phyloP scores from a whole-genome alignment of 2,797 vertebrate genomes.

The Cetoscarus ocellatus region DNA sequence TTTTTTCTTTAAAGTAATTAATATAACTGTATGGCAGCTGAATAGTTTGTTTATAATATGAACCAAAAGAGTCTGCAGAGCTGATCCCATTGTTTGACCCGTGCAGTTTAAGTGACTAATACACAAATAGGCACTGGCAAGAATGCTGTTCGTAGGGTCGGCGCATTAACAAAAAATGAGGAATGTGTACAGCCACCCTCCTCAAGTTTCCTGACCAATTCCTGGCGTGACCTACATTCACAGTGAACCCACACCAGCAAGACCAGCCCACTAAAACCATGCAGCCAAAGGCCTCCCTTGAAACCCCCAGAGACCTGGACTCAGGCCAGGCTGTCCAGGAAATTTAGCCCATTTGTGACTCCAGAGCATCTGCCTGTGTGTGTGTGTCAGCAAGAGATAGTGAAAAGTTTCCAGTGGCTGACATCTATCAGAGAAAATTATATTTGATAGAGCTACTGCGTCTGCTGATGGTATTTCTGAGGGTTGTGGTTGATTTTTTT shows the following conservation, averaged over 20 bases:
- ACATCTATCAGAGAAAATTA: conserved; percentile 8
- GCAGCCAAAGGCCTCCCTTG: conserved; percentile 45
- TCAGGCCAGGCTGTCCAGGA: conserved; percentile 64
- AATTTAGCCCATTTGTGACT: conserved; percentile 57
- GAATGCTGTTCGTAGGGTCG: conserved; percentile 11
- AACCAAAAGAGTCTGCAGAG: conserved; percentile 11
- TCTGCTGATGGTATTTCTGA: conserved; percentile 1
- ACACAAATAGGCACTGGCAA: conserved; percentile 21
- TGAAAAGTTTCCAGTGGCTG: conserved; percentile 33
- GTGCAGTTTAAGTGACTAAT: conserved; percentile 3
- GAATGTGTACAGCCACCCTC: conserved; percentile 22
- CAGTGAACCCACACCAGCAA: conserved; percentile 39
- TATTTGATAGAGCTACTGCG: conserved; percentile 1
- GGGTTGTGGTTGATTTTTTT: conserved; percentile 7
- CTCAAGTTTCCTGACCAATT: conserved; percentile 55
- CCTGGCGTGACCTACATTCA: conserved; percentile 73
- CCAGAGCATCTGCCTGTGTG: conserved; percentile 17
- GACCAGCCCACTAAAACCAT: conserved; percentile 40
- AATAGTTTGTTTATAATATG: conserved; percentile 23
- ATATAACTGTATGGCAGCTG: conserved; percentile 20
- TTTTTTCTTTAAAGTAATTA: conserved; percentile 6
- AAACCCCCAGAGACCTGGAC: conserved; percentile 52
- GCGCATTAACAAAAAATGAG: conserved; percentile 22
- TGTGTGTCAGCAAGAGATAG: conserved; percentile 16
- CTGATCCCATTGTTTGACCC: conserved; percentile 12